phyloP scores from a whole-genome alignment of 2,888 invertebrate species.

The Epinotia brunnichana region DNA sequence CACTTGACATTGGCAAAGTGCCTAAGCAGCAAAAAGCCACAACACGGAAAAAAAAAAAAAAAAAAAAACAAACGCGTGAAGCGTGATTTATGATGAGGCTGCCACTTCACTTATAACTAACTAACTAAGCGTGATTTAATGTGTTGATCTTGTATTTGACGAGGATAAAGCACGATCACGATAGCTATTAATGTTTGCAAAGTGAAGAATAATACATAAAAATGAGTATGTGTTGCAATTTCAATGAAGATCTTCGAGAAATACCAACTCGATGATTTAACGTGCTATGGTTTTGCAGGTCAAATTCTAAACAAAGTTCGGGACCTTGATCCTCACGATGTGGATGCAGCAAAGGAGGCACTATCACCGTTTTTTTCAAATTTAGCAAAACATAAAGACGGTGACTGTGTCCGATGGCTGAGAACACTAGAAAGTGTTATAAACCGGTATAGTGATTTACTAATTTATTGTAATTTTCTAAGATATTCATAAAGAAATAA shows the following conservation, averaged over 20 bases:
- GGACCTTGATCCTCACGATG: slow-evolving; percentile 69
- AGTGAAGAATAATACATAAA: slow-evolving; percentile 28
- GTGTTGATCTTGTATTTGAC: slow-evolving; percentile 29
- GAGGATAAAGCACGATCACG: background rate
- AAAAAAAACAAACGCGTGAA: no score
- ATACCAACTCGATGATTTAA: background rate
- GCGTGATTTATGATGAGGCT: no score
- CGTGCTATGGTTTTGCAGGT: slow-evolving; percentile 57
- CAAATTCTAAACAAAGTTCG: slow-evolving; percentile 69
- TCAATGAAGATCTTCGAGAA: background rate
- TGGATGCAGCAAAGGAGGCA: slow-evolving; percentile 71
- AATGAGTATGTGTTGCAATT: slow-evolving; percentile 54
- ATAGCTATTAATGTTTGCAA: background rate
- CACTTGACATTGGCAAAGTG: no score
- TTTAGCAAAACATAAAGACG: slow-evolving; percentile 60
- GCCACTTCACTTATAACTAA: no score
- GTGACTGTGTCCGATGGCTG: slow-evolving; percentile 63
- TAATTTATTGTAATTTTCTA: background rate
- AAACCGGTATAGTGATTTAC: slow-evolving; percentile 64
- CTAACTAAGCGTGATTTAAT: no score
- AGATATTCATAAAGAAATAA: background rate
- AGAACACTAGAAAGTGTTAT: slow-evolving; percentile 63
- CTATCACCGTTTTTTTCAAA: slow-evolving; percentile 66
- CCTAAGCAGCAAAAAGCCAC: no score
- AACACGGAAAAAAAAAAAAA: no score